Evolutionary conservation across 2,888 invertebrate species (phyloP), one percentile per base, ranked within the genome.

Genomic region (Mamestra brassicae): DNA sequence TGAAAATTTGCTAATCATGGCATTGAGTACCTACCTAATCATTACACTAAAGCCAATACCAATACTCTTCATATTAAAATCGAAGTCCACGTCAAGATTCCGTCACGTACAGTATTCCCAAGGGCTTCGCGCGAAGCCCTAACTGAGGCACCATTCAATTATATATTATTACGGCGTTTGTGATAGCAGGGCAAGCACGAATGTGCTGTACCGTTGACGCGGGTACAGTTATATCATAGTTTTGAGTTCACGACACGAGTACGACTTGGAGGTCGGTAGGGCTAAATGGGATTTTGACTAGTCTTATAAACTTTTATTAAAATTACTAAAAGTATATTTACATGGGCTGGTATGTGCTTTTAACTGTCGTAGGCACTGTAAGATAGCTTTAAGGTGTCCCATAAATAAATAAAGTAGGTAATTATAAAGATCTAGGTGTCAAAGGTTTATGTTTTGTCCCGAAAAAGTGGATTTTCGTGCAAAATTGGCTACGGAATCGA

Each of bases 151-250:
- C 67, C 69, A 70, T 82, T 79, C 87, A 86, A 86, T 88, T 87
- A 84, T 87, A 83, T 81, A 80, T 84, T 78, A 87, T 88, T 82
- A 83, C 68, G 65, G 67, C 65, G 71, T 65, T 80, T 75, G 72
- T 64, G 81, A 83, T 86, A 80, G 81, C 84, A 74, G 77, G 75
- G 78, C 85, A 78, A 78, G 61, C 84, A 87, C 87, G 84, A 83
- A 62, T 77, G 86, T 87, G 80, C 78, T 74, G 84, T 90, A 90
- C 90, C 90, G 90, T 90, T 89, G 84, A 81, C 67, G 74, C 52
- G 13, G 52, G 66, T 85, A 89, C 89, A 81, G 89, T 88, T 88
- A 87, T 58, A 66, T 66, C 65, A 71, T 76, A 73, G 84, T 74
- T 82, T 77, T 50, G 60, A 73, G 54, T 74, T 64, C 74, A 84